Evolutionary conservation across 2,888 invertebrate genomes (phyloP), one percentile per base, ranked within the genome.

Genomic region (Ethmia dodecea): DNA sequence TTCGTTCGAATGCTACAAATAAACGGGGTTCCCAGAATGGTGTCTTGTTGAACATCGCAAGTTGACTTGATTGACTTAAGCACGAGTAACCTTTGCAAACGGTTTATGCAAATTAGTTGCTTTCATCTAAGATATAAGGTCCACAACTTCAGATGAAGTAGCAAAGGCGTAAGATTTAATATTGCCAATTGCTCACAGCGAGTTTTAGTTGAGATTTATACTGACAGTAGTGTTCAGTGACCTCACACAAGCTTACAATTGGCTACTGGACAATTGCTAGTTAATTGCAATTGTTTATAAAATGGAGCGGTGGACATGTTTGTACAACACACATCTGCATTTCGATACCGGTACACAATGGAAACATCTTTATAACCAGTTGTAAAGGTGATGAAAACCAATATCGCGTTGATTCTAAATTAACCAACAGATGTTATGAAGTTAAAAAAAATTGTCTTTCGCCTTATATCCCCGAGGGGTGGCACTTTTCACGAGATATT

Each of bases 181-280:
- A 79, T 78, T 73, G 76, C 56, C 62, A 52, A 55, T 58, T 58
- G 47, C 50, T 25, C 25, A 22, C 50, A 50, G 50, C 52, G 42
- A 49, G 60, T 56, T 73, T 77, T 72, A 79, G 76, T 81, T 77
- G 71, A 79, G 81, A 80, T 80, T 81, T 80, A 80, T 79, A 69
- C 49, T 55, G 65, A 60, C 69, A 56, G 54, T 52, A 44, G 40
- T 55, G 59, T 54, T 42, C 63, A 57, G 47, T 61, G 70, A 68
- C 60, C 66, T 58, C 51, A 47, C 60, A 14, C 13, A 13, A 24
- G 9, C 8, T 5, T 5, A n/a, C 31, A 31, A 31, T 31, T 31
- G 24, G 13, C 31, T 24, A 47, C 41, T 52, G 51, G 61, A 72
- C 78, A 79, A 78, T 80, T 78, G 80, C 53, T 52, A 57, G 67